Evolutionary conservation across 2,113 vertebrate genomes (phyloP).

Genomic region (Chlamydotis undulata): DNA sequence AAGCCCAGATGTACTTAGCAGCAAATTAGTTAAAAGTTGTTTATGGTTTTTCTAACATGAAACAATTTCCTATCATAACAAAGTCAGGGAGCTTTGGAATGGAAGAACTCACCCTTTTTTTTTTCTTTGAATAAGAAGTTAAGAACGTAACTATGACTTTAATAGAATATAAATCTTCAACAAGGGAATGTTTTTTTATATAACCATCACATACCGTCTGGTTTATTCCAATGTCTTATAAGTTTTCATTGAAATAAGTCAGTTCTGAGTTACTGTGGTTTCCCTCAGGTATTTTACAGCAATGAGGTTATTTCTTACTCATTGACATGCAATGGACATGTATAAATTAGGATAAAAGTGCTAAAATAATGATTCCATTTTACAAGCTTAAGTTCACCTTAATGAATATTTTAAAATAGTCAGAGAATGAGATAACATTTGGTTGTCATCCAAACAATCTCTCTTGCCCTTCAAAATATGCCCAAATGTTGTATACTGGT

Average conservation of each 20-base stretch:
- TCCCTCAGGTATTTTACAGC: background rate
- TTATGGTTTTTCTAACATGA: background rate
- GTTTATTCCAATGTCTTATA: background rate
- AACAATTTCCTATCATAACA: background rate
- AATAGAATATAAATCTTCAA: background rate
- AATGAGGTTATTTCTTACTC: background rate
- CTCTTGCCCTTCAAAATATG: background rate
- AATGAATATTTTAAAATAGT: constrained; percentile 46
- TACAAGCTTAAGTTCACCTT: background rate
- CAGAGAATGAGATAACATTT: constrained; percentile 47
- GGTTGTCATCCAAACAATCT: background rate
- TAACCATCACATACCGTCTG: background rate
- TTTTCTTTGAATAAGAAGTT: background rate
- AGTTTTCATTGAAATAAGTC: background rate
- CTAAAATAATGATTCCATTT: constrained; percentile 35
- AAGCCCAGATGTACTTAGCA: background rate
- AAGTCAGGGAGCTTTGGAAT: background rate
- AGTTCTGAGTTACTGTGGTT: background rate
- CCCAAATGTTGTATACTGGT: background rate
- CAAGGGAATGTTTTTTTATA: background rate
- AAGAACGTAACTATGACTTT: background rate
- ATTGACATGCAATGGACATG: background rate
- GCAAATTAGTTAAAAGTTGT: background rate
- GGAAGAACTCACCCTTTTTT: background rate
- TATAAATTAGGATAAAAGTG: background rate